phyloP scores from a whole-genome alignment of 2,113 vertebrate species.

The Erinaceus europaeus region DNA sequence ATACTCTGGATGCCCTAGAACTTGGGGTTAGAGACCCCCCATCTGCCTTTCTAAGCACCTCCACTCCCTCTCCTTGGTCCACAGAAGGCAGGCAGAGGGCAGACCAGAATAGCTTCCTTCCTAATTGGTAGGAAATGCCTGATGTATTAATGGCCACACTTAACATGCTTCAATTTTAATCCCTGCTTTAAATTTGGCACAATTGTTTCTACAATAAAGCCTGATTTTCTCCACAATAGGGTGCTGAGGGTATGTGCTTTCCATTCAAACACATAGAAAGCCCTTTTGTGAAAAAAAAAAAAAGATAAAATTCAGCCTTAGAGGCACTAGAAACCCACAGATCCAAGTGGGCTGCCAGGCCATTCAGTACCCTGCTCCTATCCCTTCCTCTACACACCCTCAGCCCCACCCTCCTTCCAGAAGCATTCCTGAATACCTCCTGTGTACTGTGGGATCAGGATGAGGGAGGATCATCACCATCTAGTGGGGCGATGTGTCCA shows the following conservation, averaged over 20 bases:
- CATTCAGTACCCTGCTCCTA: not conserved
- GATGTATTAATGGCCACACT: slow-evolving; percentile 38
- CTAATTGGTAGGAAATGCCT: not conserved
- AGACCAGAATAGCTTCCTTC: slow-evolving; percentile 23
- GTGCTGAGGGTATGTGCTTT: slow-evolving; percentile 36
- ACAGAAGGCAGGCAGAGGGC: not conserved
- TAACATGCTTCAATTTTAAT: slow-evolving; percentile 57
- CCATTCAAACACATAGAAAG: slow-evolving; percentile 55
- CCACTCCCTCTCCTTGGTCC: not conserved
- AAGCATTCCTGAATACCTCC: not conserved
- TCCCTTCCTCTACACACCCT: not conserved
- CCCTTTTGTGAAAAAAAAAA: not conserved
- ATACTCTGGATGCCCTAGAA: too few relatives aligned
- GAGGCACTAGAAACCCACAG: not conserved
- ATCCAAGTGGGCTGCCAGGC: not conserved
- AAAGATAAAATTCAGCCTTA: not conserved
- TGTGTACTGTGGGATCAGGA: not conserved
- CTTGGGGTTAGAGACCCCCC: not conserved
- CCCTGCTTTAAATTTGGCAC: slow-evolving; percentile 57
- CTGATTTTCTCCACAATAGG: slow-evolving; percentile 58
- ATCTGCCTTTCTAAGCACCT: rapidly evolving
- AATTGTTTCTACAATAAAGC: slow-evolving; percentile 67
- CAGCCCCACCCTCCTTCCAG: not conserved
- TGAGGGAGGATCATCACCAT: rapidly evolving
- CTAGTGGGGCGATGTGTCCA: not conserved